Evolutionary conservation across 2,797 vertebrate genomes (phyloP).

Genomic region (Gephyroberyx darwinii): DNA sequence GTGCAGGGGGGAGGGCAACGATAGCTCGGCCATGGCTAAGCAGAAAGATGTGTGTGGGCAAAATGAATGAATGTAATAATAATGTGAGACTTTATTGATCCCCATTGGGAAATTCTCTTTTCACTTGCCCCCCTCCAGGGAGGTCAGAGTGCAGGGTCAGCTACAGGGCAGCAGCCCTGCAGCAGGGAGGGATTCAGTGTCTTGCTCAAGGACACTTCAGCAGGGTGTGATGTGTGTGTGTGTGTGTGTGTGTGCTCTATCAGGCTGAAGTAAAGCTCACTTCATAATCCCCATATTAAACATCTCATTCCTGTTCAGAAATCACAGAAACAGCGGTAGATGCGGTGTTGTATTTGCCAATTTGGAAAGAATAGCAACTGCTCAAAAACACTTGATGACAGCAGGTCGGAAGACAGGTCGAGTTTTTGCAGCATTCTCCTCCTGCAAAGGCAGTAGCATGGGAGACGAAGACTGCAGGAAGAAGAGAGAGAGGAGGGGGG

Average conservation of each 20-base stretch:
- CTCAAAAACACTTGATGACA: conserved; percentile 16
- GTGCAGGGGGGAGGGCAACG: conserved; percentile 24
- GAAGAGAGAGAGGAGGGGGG: conserved; percentile 36
- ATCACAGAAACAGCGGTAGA: not conserved
- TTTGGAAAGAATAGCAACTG: conserved; percentile 2
- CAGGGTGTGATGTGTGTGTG: no score
- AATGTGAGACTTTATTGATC: conserved; percentile 8
- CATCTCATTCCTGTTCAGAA: not conserved
- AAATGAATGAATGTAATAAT: conserved; percentile 22
- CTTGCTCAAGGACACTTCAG: not conserved
- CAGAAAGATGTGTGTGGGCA: conserved; percentile 45
- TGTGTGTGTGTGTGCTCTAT: no score
- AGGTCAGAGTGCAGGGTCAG: not conserved
- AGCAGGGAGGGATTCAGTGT: not conserved
- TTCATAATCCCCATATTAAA: no score
- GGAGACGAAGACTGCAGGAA: conserved; percentile 56
- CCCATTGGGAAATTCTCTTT: not conserved
- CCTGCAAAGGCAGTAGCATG: conserved; percentile 70
- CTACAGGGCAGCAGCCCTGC: conserved; percentile 3
- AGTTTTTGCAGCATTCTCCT: conserved; percentile 56
- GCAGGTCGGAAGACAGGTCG: conserved; percentile 26
- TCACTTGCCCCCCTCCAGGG: not conserved
- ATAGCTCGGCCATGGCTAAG: conserved; percentile 44
- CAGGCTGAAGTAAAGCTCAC: no score
- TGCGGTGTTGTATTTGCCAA: not conserved